phyloP scores from a whole-genome alignment of 2,797 vertebrate species.

The Melanotaenia nigrans region DNA sequence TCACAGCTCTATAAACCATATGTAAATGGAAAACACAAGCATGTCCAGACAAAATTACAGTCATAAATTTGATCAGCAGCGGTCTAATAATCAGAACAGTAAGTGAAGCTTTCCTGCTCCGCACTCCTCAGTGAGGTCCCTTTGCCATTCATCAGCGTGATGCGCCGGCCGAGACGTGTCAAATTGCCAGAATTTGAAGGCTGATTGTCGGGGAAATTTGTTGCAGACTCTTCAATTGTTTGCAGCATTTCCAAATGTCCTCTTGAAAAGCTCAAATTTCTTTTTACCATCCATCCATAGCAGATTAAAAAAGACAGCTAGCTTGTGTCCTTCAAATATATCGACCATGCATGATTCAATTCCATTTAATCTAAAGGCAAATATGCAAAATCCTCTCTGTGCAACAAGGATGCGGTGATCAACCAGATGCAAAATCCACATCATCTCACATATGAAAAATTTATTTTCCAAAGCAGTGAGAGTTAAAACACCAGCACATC shows the following conservation, averaged over 20 bases:
- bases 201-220: slow-evolving; percentile 59
- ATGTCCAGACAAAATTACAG: slow-evolving; percentile 73
- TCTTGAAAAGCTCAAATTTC: slow-evolving; percentile 30
- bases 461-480: slow-evolving; percentile 38
- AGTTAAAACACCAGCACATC: slow-evolving; percentile 33
- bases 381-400: slow-evolving; percentile 27
- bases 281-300: slow-evolving; percentile 12
- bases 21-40: slow-evolving; percentile 79
- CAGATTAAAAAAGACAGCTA: slow-evolving; percentile 18
- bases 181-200: slow-evolving; percentile 53
- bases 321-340: slow-evolving; percentile 27
- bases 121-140: slow-evolving; percentile 26
- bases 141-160: slow-evolving; percentile 62
- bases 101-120: slow-evolving; percentile 61
- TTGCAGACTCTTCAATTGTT: slow-evolving; percentile 38
- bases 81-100: slow-evolving; percentile 74
- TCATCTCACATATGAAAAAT: slow-evolving; percentile 41
- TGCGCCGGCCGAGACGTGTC: slow-evolving; percentile 44
- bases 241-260: slow-evolving; percentile 36
- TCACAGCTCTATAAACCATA: slow-evolving; percentile 75
- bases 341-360: slow-evolving; percentile 20
- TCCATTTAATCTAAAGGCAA: slow-evolving; percentile 36
- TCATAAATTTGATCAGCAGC: slow-evolving; percentile 78
- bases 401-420: slow-evolving; percentile 42
- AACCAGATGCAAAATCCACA: slow-evolving; percentile 26